These are phyloP conservation scores for Apantesis nais DNA, from an alignment of 2,888 invertebrate species.

Conservation along the genomic window DNA sequence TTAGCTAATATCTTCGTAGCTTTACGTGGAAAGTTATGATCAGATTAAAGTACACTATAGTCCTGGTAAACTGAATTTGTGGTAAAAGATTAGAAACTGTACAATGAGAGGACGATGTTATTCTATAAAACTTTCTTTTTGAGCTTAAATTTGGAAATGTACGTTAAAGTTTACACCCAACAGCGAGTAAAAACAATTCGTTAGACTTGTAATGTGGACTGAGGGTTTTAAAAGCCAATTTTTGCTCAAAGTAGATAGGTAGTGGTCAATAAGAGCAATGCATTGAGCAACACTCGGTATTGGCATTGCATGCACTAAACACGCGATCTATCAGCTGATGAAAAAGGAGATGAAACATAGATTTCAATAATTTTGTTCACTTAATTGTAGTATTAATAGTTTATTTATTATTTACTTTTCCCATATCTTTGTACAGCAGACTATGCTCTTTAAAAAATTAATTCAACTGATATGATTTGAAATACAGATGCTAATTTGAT, in stretches of 20 bases:
- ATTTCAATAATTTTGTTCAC: background rate
- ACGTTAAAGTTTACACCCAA: background rate
- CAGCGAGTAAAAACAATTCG: background rate
- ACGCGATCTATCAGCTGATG: background rate
- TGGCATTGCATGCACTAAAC: background rate
- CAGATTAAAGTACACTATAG: background rate
- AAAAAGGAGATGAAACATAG: background rate
- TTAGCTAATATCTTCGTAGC: slow-evolving; percentile 3
- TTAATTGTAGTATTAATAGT: background rate
- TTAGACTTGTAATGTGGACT: background rate
- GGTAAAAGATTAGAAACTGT: background rate
- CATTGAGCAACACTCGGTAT: background rate
- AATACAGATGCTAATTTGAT: too few species aligned
- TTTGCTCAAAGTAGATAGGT: background rate
- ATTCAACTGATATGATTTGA: too few species aligned
- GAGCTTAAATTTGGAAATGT: background rate
- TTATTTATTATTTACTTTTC: too few species aligned
- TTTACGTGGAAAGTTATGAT: slow-evolving; percentile 12
- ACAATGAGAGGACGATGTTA: background rate
- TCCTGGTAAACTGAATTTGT: background rate
- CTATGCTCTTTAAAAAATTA: too few species aligned
- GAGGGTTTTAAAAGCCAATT: background rate
- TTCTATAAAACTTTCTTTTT: background rate
- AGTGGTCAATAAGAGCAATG: background rate
- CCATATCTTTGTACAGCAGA: too few species aligned